Conservation (phyloP, 1,140 invertebrate genomes). For the Hyles euphorbiae region DNA sequence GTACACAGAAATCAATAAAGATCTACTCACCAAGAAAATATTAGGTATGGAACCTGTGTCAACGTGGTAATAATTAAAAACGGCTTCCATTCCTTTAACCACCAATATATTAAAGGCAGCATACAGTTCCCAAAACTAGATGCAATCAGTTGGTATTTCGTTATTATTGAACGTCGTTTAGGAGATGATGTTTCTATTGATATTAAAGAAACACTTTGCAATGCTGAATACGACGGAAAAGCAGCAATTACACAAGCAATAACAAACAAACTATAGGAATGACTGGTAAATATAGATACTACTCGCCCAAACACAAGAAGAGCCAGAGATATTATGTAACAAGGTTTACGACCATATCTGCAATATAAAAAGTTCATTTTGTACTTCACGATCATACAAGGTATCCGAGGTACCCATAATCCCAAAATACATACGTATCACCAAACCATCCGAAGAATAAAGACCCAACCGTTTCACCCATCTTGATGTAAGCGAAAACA, state of each 20-base stretch:
- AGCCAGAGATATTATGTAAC: slow-evolving; percentile 40
- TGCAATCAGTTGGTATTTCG: slow-evolving; percentile 41
- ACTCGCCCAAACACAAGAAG: slow-evolving; percentile 42
- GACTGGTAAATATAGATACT: slow-evolving; percentile 35
- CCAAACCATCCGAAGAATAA: slow-evolving; percentile 60
- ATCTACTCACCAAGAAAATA: slow-evolving; percentile 42
- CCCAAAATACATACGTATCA: slow-evolving; percentile 45
- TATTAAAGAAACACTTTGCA: slow-evolving; percentile 44
- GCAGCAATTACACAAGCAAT: slow-evolving; percentile 41
- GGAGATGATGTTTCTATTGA: slow-evolving; percentile 56
- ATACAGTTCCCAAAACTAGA: slow-evolving; percentile 74
- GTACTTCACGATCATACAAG: too few relatives aligned
- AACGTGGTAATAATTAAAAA: slow-evolving; percentile 72
- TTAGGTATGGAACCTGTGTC: slow-evolving; percentile 57
- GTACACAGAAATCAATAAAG: background rate
- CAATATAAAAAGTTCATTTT: slow-evolving; percentile 22
- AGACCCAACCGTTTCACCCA: slow-evolving; percentile 53
- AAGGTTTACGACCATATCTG: slow-evolving; percentile 50
- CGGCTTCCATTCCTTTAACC: slow-evolving; percentile 73
- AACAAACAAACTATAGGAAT: slow-evolving; percentile 41
- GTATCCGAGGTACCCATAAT: background rate
- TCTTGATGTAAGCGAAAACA: slow-evolving; percentile 47
- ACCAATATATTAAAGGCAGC: slow-evolving; percentile 77
- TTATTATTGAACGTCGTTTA: slow-evolving; percentile 30
- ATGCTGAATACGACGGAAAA: slow-evolving; percentile 44